Evolutionary conservation across 2,888 invertebrate species (phyloP).

Genomic region (Patella ulyssiponensis): DNA sequence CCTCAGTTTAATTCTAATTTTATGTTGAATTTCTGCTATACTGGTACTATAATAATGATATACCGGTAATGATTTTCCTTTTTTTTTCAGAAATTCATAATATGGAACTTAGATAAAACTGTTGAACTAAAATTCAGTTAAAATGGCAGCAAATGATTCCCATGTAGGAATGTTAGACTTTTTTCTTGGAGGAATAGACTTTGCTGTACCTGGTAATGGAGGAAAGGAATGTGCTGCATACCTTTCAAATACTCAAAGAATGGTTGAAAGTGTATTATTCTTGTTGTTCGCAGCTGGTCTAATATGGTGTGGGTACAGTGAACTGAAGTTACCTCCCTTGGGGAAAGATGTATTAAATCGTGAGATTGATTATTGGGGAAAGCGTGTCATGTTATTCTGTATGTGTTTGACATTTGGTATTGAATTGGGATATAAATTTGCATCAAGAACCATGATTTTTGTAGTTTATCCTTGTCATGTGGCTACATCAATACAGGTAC

Average conservation of each 20-base stretch:
- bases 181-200: slow-evolving; percentile 86
- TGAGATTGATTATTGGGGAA: slow-evolving; percentile 53
- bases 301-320: slow-evolving; percentile 54
- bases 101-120: no score
- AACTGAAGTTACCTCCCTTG: slow-evolving; percentile 58
- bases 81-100: no score
- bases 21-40: no score
- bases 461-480: slow-evolving; percentile 96
- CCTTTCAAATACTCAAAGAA: slow-evolving; percentile 81
- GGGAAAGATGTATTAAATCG: slow-evolving; percentile 28
- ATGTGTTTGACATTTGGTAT: slow-evolving; percentile 92
- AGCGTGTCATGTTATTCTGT: slow-evolving; percentile 81
- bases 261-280: slow-evolving; percentile 79
- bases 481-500: slow-evolving; percentile 87
- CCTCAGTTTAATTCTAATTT: no score
- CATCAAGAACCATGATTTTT: slow-evolving; percentile 93
- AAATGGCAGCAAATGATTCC: no score
- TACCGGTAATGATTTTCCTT: no score
- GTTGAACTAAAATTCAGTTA: no score
- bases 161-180: slow-evolving; percentile 47
- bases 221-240: slow-evolving; percentile 90
- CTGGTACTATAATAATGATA: no score
- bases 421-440: slow-evolving; percentile 96
- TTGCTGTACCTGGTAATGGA: slow-evolving; percentile 88
- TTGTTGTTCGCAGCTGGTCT: slow-evolving; percentile 53